Evolutionary conservation across 2,113 vertebrate genomes (phyloP), one percentile per base, ranked within the genome.

Genomic region (Saccopteryx leptura): DNA sequence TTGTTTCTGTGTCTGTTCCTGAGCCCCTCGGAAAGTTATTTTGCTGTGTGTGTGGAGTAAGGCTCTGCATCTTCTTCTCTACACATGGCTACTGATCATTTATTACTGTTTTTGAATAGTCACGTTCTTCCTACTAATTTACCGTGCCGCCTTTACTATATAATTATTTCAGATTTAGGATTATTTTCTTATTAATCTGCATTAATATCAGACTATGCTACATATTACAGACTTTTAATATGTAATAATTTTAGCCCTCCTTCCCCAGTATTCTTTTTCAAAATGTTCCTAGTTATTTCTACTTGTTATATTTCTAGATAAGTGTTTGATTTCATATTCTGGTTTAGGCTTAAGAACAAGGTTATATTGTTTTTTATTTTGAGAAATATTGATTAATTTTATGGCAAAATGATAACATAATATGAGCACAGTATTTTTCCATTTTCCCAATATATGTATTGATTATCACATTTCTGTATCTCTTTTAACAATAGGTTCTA

Each of bases 301-400:
- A 6, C 33, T 69, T 80, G 18, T 31, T 72, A 17, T 66, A 74
- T 60, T 65, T 50, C 24, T 19, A 46, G 23, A 31, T 58, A 33
- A 80, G 15, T 52, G 5, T 71, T 58, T 54, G 14, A 58, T 94
- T 90, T 54, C 23, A 3, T 65, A 63, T 28, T 63, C 46, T 72
- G 46, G 28, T n/a, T 92, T 83, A 28, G 18, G 7, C 81, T 81
- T 88, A 66, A 88, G 26, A 85, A 39, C 11, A 52, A 14, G 48
- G 75, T 92, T 66, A 24, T 56, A 15, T 19, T 66, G 19, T 86
- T 92, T 90, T 90, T 74, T 52, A 66, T 75, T 90, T 52, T 80
- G 48, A 95, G 69, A 79, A 61, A 33, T 82, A 68, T 9, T 11
- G 23, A 72, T 61, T 10, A 13, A 61, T 61, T 5, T 72, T 33